These are phyloP conservation scores for Tarsius wallacei DNA, from an alignment of 2,797 vertebrate genomes.

Conservation along the genomic window DNA sequence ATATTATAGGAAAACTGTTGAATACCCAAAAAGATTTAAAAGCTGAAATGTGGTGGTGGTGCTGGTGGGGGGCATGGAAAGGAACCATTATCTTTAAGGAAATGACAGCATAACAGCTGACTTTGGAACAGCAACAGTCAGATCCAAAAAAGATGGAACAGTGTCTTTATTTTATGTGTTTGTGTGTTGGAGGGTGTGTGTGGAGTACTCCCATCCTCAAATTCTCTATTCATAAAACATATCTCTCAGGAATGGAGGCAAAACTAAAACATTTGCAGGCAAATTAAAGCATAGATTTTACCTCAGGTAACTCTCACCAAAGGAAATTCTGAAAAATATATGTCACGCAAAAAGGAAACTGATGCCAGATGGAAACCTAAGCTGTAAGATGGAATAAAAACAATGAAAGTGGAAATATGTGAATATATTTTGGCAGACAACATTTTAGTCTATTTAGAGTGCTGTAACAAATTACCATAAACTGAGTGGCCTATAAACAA, in stretches of 20 bases:
- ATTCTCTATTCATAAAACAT: not conserved
- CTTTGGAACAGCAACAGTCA: not conserved
- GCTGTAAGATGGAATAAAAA: slow-evolving; percentile 8
- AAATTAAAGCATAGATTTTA: slow-evolving; percentile 50
- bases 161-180: not conserved
- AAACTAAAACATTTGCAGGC: not conserved
- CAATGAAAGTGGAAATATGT: not conserved
- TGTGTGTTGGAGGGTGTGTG: not conserved
- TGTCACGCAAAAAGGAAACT: slow-evolving; percentile 29
- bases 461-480: too few relatives aligned
- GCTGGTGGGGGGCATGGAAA: not conserved
- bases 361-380: slow-evolving; percentile 10
- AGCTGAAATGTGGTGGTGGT: not conserved
- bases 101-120: not conserved
- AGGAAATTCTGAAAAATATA: slow-evolving; percentile 40
- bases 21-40: not conserved
- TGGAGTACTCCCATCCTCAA: not conserved
- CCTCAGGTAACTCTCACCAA: not conserved
- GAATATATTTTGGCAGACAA: slow-evolving; percentile 21
- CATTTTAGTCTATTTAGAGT: not conserved
- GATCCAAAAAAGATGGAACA: not conserved
- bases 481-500: not conserved
- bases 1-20: not conserved
- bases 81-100: not conserved
- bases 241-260: not conserved